Evolutionary conservation across 2,888 invertebrate species (phyloP), one percentile per base, ranked within the genome.

Genomic region (Ectropis crepuscularia): DNA sequence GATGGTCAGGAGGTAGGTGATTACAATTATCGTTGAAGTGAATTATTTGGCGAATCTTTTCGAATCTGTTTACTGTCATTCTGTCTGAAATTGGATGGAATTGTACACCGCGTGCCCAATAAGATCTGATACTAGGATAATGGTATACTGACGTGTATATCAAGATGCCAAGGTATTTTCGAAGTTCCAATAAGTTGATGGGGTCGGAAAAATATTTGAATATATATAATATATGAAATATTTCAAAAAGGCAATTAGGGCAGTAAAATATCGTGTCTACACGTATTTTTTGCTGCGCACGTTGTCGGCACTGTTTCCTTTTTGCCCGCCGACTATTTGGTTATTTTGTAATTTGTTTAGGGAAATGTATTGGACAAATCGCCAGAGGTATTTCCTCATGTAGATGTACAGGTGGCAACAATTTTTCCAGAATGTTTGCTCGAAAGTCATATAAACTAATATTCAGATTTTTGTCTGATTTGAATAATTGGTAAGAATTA

Each of bases 371-470:
- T 10, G 42, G 42, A 10, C 42, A 8, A 42, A 42, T 28, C 16
- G 4, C 16, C 16, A 28, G 4, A 28, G 16, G 16, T 28, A 28
- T 28, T 28, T 1, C 16, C 42, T 42, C 42, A 42, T 42, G 9
- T 8, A 10, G 42, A 42, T 9, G 10, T 42, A 42, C 42, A 8
- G 42, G 42, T 42, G 42, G 42, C 42, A 42, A 42, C 42, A 42
- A 42, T 42, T 5, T 42, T 42, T 42, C 42, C 10, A 42, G 10
- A 42, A 42, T 42, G 8, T 42, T 42, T 42, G 10, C 9, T 8
- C 42, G 42, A 42, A 42, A 42, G 42, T 42, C 42, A 42, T 42
- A 42, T 42, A 42, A 42, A 42, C 42, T 42, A 10, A 42, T 42
- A 9, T 10, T 42, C 10, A 42, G 9, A 42, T 42, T 42, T 42